Evolutionary conservation across 2,888 invertebrate genomes (phyloP), one percentile per base, ranked within the genome.

Genomic region (Euproctis similis): DNA sequence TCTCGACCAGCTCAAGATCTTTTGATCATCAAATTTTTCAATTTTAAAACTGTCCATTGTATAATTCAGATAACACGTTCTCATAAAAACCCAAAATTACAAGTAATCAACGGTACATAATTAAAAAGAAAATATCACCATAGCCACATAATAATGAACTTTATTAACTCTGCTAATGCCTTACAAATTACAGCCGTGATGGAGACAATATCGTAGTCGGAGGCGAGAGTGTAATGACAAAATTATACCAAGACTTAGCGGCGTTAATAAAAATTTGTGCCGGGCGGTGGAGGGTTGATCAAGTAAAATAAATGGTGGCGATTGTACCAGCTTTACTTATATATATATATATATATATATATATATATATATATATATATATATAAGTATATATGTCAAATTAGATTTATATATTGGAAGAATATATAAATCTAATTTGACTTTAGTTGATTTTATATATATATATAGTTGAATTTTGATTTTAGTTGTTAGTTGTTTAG

Each of bases 191-290:
- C 62, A 42, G 39, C 26, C 35, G 31, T 47, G 46, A 59, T 62
- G 59, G 65, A 55, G 56, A 57, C 53, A 59, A 60, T 54, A 57
- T 61, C 58, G 48, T 63, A 58, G 62, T 64, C 66, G 65, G 59
- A 57, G 55, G 59, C 59, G 62, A 61, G 52, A 48, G 53, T 39
- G 39, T 74, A 80, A 82, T 70, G 81, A 75, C 69, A 70, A 81
- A 80, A 82, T 82, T 82, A 82, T 82, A 65, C 82, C 53, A 55
- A 58, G 80, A 56, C 78, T 81, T 81, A 78, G 64, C 69, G 53
- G 52, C 67, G 59, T 69, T 76, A 74, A 75, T 77, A 81, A 81
- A 82, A 82, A 81, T 81, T 80, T 77, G 78, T 69, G 63, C 66
- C 28, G 25, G 21, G 24, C 42, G 35, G 42, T 30, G 33, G 34